Evolutionary conservation across 1,140 invertebrate species (phyloP), one percentile per base, ranked within the genome.

Genomic region (Listronotus oregonensis): DNA sequence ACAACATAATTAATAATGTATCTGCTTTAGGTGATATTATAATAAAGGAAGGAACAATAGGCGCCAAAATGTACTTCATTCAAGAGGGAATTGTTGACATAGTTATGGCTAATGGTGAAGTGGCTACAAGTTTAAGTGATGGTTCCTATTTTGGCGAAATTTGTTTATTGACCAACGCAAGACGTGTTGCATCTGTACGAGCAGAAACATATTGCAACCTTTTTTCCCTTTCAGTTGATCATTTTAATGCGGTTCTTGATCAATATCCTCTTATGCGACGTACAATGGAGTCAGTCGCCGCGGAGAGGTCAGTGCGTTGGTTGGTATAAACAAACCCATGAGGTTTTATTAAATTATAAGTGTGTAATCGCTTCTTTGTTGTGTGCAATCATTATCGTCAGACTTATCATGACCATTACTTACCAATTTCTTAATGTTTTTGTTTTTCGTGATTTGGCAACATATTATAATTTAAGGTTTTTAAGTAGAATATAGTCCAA

Each of bases 1-100:
- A n/a, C n/a, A n/a, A n/a, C n/a, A n/a, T n/a, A n/a, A n/a, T n/a
- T n/a, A n/a, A n/a, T n/a, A n/a, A n/a, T n/a, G n/a, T n/a, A n/a
- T n/a, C n/a, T n/a, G n/a, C 86, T 85, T 58, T 84, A 95, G 94
- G 94, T 85, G 94, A 97, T 87, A 95, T 96, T 81, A 96, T 97
- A 78, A 96, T 96, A 82, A 96, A 95, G 85, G 95, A 98, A 82
- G 96, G 96, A 72, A 97, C 95, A 64, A 96, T 98, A 76, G 93
- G 96, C 73, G 95, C 91, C 73, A 98, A 98, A 83, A 99, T 98
- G 96, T 99, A 97, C 81, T 98, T 98, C 84, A 98, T 98, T 75
- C 96, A 98, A 84, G 96, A 98, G 83, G 97, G 95, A 56, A 97
- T 98, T 68, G 96, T 99, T 37, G 96, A 98, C 82, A 98, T 99